phyloP scores from a whole-genome alignment of 2,113 vertebrate genomes.

The Nerophis lumbriciformis region DNA sequence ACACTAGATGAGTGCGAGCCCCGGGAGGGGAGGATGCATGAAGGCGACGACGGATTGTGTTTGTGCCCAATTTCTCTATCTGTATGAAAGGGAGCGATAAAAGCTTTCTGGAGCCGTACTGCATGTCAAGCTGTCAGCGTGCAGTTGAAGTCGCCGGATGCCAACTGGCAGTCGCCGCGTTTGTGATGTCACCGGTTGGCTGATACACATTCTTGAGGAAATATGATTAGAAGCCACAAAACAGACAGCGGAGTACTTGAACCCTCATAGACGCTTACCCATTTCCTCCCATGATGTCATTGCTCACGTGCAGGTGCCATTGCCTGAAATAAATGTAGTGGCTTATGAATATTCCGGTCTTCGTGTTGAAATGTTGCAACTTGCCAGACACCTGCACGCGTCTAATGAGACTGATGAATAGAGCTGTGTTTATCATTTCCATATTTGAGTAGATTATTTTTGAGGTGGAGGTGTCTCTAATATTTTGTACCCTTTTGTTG shows the following conservation, averaged over 20 bases:
- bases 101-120: constrained; percentile 44
- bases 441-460: too few species aligned
- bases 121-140: constrained; percentile 46
- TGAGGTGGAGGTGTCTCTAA: too few species aligned
- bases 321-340: constrained; percentile 4
- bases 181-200: constrained; percentile 50
- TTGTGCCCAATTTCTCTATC: constrained; percentile 48
- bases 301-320: constrained; percentile 22
- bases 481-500: too few species aligned
- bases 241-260: constrained; percentile 16
- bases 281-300: constrained; percentile 50
- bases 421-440: background rate
- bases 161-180: constrained; percentile 36
- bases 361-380: background rate
- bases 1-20: constrained; percentile 51
- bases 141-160: constrained; percentile 35
- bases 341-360: background rate
- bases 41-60: constrained; percentile 28
- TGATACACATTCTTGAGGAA: constrained; percentile 52
- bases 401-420: background rate
- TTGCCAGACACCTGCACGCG: background rate
- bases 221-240: constrained; percentile 22
- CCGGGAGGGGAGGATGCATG: constrained; percentile 7
- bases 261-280: constrained; percentile 18
- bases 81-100: constrained; percentile 53